phyloP scores from a whole-genome alignment of 2,113 vertebrate species.

The Telmatochromis sp. region DNA sequence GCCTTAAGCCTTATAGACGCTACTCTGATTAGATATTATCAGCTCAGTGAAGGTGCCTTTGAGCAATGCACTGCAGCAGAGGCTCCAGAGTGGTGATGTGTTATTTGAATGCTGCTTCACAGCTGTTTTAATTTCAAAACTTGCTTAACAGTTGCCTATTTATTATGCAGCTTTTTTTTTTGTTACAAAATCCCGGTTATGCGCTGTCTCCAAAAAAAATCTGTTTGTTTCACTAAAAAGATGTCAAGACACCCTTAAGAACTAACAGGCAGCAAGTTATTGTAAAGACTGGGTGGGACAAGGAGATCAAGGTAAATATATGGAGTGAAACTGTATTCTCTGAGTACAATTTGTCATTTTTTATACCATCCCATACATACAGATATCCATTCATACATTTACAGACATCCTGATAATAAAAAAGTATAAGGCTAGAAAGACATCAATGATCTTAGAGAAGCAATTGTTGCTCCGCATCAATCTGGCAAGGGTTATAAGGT shows the following conservation, averaged over 20 bases:
- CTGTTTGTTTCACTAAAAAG: not conserved
- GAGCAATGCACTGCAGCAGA: slow-evolving; percentile 2
- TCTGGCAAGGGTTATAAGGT: not conserved
- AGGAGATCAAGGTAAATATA: not conserved
- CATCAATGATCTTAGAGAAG: not conserved
- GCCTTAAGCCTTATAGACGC: slow-evolving; percentile 1
- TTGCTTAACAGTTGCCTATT: not conserved
- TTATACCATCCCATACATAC: not conserved
- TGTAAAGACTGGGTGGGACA: not conserved
- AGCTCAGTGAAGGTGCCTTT: slow-evolving; percentile 46
- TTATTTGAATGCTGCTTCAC: not conserved
- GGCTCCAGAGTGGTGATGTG: not conserved
- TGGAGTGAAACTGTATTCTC: not conserved
- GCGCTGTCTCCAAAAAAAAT: not conserved
- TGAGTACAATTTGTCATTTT: not conserved
- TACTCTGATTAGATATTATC: slow-evolving; percentile 45
- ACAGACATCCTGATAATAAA: not conserved
- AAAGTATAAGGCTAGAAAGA: not conserved
- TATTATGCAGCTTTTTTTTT: not conserved
- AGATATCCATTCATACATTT: not conserved
- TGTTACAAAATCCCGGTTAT: not conserved
- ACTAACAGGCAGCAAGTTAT: not conserved
- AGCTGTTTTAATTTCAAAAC: not conserved
- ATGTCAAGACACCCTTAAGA: not conserved
- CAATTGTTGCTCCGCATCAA: not conserved